Conservation (phyloP, 1,140 invertebrate genomes). For the Bursaphelenchus mucronatus region DNA sequence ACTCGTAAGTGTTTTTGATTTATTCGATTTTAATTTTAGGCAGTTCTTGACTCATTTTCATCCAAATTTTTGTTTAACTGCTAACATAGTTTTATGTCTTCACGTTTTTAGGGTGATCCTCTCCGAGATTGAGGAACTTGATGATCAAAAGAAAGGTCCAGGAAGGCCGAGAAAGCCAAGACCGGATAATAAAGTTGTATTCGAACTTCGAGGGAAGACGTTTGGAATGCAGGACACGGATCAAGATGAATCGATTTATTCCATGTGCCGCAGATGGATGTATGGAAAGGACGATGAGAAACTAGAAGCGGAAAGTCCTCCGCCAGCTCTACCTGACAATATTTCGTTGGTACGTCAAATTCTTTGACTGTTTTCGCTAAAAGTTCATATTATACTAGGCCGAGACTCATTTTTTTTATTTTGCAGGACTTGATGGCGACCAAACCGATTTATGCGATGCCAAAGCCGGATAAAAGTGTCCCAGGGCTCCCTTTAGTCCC, state of each 20-base stretch:
- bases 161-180: constrained; percentile 41
- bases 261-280: constrained; percentile 49
- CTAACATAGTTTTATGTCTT: too few species aligned
- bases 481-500: constrained; percentile 8
- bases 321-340: constrained; percentile 20
- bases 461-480: constrained; percentile 25
- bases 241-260: constrained; percentile 35
- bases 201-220: constrained; percentile 46
- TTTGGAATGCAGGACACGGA: constrained; percentile 40
- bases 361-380: constrained; percentile 3
- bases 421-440: constrained; percentile 44
- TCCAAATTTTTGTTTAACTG: constrained; percentile 24
- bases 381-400: background rate
- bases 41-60: constrained; percentile 5
- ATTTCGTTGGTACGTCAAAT: constrained; percentile 18
- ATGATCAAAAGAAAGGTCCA: constrained; percentile 29
- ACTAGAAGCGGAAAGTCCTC: background rate
- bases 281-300: constrained; percentile 50
- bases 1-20: constrained; percentile 5
- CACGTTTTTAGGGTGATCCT: constrained; percentile 19
- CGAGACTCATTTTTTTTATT: constrained; percentile 10
- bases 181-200: constrained; percentile 46
- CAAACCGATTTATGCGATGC: constrained; percentile 40
- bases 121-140: constrained; percentile 21
- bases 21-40: constrained; percentile 6